A percentile compares a stretch with the other conserved stretches of the same genome.
These are phyloP conservation scores for Maccullochella peelii DNA, from an alignment of 2,113 vertebrate species.

Conservation along the genomic window DNA sequence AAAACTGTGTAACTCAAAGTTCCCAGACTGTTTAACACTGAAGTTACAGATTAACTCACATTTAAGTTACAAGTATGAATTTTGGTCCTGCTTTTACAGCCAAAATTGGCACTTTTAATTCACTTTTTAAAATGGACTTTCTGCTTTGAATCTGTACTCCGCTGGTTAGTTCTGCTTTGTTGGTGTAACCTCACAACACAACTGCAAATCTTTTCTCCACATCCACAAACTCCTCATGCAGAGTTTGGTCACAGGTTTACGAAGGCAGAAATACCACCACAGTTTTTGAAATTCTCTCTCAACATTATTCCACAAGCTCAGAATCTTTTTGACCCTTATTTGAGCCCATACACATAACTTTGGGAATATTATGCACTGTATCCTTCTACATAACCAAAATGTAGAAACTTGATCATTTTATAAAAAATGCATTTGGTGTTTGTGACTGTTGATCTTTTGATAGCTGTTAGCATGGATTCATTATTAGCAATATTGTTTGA, in stretches of 20 bases:
- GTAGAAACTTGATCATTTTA: neutral
- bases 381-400: neutral
- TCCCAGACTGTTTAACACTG: neutral
- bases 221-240: neutral
- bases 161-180: too few relatives aligned
- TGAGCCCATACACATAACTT: neutral
- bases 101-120: neutral
- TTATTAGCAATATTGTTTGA: constrained; percentile 33
- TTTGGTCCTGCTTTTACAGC: neutral
- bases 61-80: neutral
- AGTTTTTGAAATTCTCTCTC: neutral
- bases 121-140: neutral
- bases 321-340: neutral
- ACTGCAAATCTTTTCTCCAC: neutral
- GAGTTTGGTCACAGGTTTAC: neutral
- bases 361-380: neutral
- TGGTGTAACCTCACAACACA: neutral
- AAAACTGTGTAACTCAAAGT: neutral
- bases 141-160: neutral
- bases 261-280: neutral
- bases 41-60: neutral
- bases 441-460: constrained; percentile 30
- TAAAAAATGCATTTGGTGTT: neutral
- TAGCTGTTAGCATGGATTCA: constrained; percentile 12
- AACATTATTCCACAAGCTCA: neutral